Base-by-base conservation (phyloP, 2,888 invertebrate genomes). In the Erpobdella octoculata region DNA sequence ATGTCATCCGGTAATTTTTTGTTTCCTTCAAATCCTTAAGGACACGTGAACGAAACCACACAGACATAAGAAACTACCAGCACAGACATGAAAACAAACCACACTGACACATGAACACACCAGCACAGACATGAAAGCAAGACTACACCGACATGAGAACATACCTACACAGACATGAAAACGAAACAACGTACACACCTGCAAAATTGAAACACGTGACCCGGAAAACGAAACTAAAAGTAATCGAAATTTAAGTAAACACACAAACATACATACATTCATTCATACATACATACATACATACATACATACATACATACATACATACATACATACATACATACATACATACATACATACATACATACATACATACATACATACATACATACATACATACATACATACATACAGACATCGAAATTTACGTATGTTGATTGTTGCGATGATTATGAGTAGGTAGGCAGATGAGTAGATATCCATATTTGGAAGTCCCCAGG, bases 251-350 rank as follows among this genome's bases (percentile, higher is more conserved):
- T n/a, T 15, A 41, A 41, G n/a, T 41, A 41, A n/a, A 41, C 12
- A 41, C 46, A 41, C 12, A 41, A 12, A 41, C 46, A 41, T n/a
- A 15, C n/a, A 41, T 41, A 41, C 46, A 41, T 41, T 15, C n/a
- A n/a, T n/a, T n/a, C n/a, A n/a, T 41, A 41, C 46, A 41, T 41
- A 41, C 46, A 41, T n/a, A 41, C n/a, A 41, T 41, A 41, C 46
- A 41, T n/a, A 41, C 46, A 41, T 41, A 41, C 46, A 41, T n/a
- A 41, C 46, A 41, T n/a, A n/a, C n/a, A n/a, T n/a, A n/a, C n/a
- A n/a, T n/a, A n/a, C n/a, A n/a, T n/a, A n/a, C n/a, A n/a, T n/a
- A n/a, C n/a, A n/a, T n/a, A n/a, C n/a, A n/a, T n/a, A n/a, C n/a
- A n/a, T n/a, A n/a, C n/a, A n/a, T n/a, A n/a, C n/a, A n/a, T n/a